Evolutionary conservation across 1,140 invertebrate species (phyloP).

Genomic region (Diorhabda elongata): DNA sequence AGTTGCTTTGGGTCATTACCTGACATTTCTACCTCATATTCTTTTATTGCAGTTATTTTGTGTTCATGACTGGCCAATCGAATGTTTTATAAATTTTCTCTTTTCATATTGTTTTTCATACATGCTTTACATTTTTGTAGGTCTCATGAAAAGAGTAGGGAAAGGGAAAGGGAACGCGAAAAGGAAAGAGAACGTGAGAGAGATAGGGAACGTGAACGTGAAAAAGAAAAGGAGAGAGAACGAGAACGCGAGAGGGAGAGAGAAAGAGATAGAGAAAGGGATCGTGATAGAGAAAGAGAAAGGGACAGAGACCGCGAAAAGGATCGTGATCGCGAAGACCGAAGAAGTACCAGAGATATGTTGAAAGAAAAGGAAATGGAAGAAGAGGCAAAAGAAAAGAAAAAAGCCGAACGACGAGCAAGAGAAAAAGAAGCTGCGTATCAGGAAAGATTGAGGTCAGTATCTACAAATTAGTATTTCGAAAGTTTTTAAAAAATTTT

Average conservation of each 20-base stretch:
- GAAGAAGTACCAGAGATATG: slow-evolving; percentile 58
- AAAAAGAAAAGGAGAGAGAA: slow-evolving; percentile 47
- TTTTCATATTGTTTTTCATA: neutral
- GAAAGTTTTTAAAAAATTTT: neutral
- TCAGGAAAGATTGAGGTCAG: slow-evolving; percentile 64
- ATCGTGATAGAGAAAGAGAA: slow-evolving; percentile 53
- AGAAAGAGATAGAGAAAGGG: slow-evolving; percentile 48
- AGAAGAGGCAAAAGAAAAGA: slow-evolving; percentile 85
- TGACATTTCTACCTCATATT: too few species aligned
- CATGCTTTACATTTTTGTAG: slow-evolving; percentile 7
- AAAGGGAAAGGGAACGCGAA: slow-evolving; percentile 45
- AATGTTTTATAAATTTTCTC: neutral
- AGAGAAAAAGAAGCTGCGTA: slow-evolving; percentile 92
- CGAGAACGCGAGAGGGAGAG: slow-evolving; percentile 49
- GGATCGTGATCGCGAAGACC: slow-evolving; percentile 49
- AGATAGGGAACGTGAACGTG: slow-evolving; percentile 49
- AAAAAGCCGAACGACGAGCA: slow-evolving; percentile 84
- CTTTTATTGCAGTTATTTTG: too few species aligned
- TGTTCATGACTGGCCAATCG: too few species aligned
- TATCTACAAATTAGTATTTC: neutral
- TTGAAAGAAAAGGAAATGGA: slow-evolving; percentile 81
- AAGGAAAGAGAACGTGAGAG: slow-evolving; percentile 45
- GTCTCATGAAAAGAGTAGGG: slow-evolving; percentile 28
- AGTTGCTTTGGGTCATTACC: too few species aligned
- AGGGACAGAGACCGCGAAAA: slow-evolving; percentile 49